Conservation (phyloP, 2,888 invertebrate genomes). For the Acanthosepion lycidas region DNA sequence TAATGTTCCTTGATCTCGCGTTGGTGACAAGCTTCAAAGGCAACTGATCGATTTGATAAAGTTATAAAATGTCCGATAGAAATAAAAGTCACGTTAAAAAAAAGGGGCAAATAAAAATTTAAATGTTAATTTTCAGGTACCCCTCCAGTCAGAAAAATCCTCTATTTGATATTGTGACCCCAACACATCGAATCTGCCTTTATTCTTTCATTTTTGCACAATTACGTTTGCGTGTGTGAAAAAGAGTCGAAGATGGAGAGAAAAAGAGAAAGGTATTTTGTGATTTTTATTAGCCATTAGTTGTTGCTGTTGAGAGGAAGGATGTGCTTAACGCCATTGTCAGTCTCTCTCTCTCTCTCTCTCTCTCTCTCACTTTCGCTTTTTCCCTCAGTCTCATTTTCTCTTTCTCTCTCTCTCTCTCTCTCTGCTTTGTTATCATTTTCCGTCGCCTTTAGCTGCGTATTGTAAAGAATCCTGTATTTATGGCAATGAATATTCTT, state of each 20-base stretch:
- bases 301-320: too few relatives aligned
- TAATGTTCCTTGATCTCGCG: slow-evolving; percentile 14
- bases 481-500: not conserved
- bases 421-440: not conserved
- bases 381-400: not conserved
- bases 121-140: slow-evolving; percentile 13
- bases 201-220: not conserved
- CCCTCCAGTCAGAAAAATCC: not conserved
- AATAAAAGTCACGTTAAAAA: not conserved
- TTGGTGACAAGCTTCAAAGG: slow-evolving; percentile 18
- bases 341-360: too few relatives aligned
- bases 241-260: too few relatives aligned
- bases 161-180: slow-evolving; percentile 33
- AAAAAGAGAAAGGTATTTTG: too few relatives aligned
- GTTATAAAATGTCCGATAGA: slow-evolving; percentile 8
- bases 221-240: not conserved
- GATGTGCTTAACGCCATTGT: too few relatives aligned
- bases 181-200: not conserved
- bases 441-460: not conserved
- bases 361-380: not conserved
- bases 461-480: not conserved
- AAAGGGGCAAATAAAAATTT: not conserved
- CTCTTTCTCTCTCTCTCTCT: not conserved
- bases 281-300: too few relatives aligned
- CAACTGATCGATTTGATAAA: not conserved